Conservation (phyloP, 2,888 invertebrate genomes). For the Eupelmus urozonus region DNA sequence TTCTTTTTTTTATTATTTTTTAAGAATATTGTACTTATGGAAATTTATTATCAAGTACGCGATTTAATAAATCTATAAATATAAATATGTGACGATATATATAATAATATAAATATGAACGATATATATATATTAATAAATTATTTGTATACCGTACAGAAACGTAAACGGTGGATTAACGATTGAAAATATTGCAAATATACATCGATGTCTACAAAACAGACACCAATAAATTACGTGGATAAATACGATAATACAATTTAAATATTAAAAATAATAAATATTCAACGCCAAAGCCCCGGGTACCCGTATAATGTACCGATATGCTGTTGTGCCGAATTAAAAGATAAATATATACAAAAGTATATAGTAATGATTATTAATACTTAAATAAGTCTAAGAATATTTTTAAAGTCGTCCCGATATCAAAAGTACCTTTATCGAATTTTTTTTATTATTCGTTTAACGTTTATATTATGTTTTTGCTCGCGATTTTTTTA, state of each 20-base stretch:
- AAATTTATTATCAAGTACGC: not conserved
- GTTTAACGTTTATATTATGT: not conserved
- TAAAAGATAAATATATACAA: conserved; percentile 25
- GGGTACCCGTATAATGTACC: conserved; percentile 7
- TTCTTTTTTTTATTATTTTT: not conserved
- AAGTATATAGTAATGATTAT: conserved; percentile 17
- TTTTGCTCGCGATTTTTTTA: not conserved
- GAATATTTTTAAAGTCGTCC: conserved; percentile 7
- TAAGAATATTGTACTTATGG: not conserved
- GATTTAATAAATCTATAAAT: conserved; percentile 23
- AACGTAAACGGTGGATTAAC: not conserved
- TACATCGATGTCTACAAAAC: conserved; percentile 9
- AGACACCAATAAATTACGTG: conserved; percentile 22
- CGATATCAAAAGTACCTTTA: conserved; percentile 7
- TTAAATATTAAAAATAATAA: conserved; percentile 28
- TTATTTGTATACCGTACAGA: conserved; percentile 29
- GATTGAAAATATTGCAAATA: not conserved
- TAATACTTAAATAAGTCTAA: conserved; percentile 7
- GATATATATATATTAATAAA: conserved; percentile 18
- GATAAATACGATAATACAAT: conserved; percentile 12
- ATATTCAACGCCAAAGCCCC: conserved; percentile 22
- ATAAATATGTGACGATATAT: not conserved
- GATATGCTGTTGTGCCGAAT: conserved; percentile 38
- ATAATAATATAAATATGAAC: conserved; percentile 5
- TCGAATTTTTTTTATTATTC: not conserved